Evolutionary conservation across 2,113 vertebrate species (phyloP).

Genomic region (Heptranchias perlo): DNA sequence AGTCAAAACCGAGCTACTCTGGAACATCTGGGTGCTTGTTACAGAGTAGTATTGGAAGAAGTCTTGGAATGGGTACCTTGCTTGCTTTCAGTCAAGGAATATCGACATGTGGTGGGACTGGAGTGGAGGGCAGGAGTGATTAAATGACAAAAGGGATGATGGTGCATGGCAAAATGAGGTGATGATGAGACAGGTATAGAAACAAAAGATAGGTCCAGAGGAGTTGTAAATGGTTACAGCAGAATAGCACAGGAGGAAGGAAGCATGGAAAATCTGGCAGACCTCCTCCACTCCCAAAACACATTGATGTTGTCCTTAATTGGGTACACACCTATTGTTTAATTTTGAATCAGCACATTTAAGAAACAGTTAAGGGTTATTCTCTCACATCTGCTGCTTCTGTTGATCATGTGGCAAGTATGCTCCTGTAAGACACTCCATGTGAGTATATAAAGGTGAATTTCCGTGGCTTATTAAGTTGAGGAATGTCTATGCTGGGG

Average conservation of each 20-base stretch:
- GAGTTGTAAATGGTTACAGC: neutral
- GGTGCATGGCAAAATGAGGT: neutral
- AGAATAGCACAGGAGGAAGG: neutral
- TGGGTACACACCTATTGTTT: neutral
- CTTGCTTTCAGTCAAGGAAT: neutral
- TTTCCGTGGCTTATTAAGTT: neutral
- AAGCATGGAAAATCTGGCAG: no score
- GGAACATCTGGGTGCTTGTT: no score
- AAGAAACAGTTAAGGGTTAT: neutral
- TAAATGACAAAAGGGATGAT: no score
- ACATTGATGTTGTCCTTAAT: neutral
- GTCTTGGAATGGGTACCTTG: neutral
- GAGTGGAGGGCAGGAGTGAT: neutral
- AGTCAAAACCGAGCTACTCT: neutral
- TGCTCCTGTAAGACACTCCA: neutral
- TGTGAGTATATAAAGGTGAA: neutral
- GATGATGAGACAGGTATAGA: neutral
- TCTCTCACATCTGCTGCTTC: neutral
- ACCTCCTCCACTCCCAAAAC: neutral
- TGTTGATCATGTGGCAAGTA: neutral
- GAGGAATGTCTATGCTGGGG: neutral
- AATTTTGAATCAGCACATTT: neutral
- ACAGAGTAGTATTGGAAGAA: no score
- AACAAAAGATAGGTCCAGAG: neutral
- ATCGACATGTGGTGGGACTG: neutral